Conservation (phyloP, 2,888 invertebrate genomes). For the Nomada hirtipes region DNA sequence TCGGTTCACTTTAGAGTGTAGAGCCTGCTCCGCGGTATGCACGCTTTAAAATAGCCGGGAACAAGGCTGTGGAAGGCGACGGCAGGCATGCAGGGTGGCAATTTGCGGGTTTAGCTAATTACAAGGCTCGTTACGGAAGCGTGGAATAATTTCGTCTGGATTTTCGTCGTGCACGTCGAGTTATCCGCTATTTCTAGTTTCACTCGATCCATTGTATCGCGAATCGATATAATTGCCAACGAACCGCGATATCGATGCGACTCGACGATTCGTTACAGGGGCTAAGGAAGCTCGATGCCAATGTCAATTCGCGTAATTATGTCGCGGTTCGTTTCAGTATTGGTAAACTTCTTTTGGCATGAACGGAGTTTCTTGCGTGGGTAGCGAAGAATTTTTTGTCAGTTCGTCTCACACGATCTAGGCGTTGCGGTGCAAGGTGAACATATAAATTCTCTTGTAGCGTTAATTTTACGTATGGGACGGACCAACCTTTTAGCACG, state of each 20-base stretch:
- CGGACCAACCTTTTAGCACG: too few species aligned
- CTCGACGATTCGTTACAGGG: background rate
- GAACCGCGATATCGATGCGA: constrained; percentile 5
- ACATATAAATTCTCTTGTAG: too few species aligned
- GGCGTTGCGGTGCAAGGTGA: too few species aligned
- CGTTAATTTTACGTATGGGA: too few species aligned
- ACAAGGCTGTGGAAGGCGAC: constrained; percentile 11
- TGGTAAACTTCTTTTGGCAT: background rate
- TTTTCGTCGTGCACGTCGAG: constrained; percentile 65
- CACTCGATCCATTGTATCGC: constrained; percentile 15
- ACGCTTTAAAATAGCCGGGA: constrained; percentile 31
- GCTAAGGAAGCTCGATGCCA: background rate
- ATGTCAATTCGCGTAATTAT: constrained; percentile 27
- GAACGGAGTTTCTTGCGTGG: too few species aligned
- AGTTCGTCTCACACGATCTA: too few species aligned
- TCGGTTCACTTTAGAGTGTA: constrained; percentile 11
- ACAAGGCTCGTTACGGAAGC: constrained; percentile 74
- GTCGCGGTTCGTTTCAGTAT: background rate
- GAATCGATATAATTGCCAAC: constrained; percentile 7
- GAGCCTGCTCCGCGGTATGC: constrained; percentile 6
- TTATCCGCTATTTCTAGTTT: constrained; percentile 16
- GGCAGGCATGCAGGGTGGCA: constrained; percentile 55
- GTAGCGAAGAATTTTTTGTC: too few species aligned
- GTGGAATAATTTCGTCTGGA: constrained; percentile 71
- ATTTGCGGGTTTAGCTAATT: constrained; percentile 78